Evolutionary conservation across 2,113 vertebrate species (phyloP).

Genomic region (Calidris pygmaea): DNA sequence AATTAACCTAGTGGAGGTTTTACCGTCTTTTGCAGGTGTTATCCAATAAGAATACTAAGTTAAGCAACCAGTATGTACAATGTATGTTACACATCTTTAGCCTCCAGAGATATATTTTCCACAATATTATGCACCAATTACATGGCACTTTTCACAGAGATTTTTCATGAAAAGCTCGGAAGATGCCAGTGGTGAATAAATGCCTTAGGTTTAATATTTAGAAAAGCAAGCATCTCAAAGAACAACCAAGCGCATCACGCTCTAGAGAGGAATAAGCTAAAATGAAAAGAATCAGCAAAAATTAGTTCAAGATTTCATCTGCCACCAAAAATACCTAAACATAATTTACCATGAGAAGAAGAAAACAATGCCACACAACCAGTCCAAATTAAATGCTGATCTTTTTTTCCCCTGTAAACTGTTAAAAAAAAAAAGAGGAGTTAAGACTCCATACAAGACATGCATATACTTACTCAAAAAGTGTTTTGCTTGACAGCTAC

Average conservation of each 20-base stretch:
- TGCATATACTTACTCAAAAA: neutral
- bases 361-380: neutral
- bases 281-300: neutral
- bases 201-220: neutral
- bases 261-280: neutral
- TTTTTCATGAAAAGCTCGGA: slow-evolving; percentile 4
- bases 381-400: neutral
- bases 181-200: slow-evolving; percentile 19
- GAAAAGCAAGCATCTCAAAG: neutral
- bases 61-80: neutral
- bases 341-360: neutral
- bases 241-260: neutral
- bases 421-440: neutral
- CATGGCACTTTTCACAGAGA: neutral
- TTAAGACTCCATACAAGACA: neutral
- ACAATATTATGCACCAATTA: slow-evolving; percentile 9
- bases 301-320: neutral
- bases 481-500: neutral
- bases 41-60: neutral
- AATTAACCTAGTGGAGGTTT: neutral
- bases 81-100: slow-evolving; percentile 1
- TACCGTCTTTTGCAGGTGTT: neutral
- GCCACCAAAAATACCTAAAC: neutral
- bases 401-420: neutral
- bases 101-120: neutral